Base-by-base conservation (phyloP, 1,140 invertebrate species). In the Bombus pascuorum region DNA sequence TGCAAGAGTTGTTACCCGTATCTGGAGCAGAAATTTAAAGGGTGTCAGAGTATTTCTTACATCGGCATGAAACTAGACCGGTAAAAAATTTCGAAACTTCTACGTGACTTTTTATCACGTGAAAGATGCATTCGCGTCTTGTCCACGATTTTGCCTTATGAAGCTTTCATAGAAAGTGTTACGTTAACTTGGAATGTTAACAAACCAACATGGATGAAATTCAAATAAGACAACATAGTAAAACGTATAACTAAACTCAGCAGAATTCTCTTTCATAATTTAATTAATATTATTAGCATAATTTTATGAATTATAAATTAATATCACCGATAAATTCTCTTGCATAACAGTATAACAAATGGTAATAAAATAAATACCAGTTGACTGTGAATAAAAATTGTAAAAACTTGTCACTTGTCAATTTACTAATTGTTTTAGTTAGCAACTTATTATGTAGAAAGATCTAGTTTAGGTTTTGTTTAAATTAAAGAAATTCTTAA, bases 1-100 rank as follows among this genome's bases (percentile, higher is more conserved):
- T 59, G 78, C 78, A 86, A 86, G 18, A 57, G 65, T n/a, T 22
- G 70, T 81, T 39, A 28, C 32, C 65, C 78, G 77, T 81, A 73
- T 75, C 72, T 73, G 71, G 70, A 66, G 59, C 65, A 81, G 37
- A 74, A 71, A 81, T 81, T 85, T 81, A 83, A 83, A 83, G 62
- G 66, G 75, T 83, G 82, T 78, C 82, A 71, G 47, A 68, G 74
- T 47, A 78, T 59, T 83, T 83, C 75, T 83, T 77, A 34, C 62
- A 32, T 83, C 62, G 81, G 28, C 47, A 78, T 83, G 75, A 78
- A 83, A 83, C 47, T 32, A 65, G 59, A 77, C 59, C 73, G 59
- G 13, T 28, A 44, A 77, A 78, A 42, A 78, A 78, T 83, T 83
- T 83, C 82, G 47, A 34, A 83, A 83, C 22, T 22, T 37, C 18